Percentiles rank a stretch among this genome's conserved stretches.
Evolutionary conservation across 2,888 invertebrate genomes (phyloP).

Genomic region (Microctonus hyperodae): DNA sequence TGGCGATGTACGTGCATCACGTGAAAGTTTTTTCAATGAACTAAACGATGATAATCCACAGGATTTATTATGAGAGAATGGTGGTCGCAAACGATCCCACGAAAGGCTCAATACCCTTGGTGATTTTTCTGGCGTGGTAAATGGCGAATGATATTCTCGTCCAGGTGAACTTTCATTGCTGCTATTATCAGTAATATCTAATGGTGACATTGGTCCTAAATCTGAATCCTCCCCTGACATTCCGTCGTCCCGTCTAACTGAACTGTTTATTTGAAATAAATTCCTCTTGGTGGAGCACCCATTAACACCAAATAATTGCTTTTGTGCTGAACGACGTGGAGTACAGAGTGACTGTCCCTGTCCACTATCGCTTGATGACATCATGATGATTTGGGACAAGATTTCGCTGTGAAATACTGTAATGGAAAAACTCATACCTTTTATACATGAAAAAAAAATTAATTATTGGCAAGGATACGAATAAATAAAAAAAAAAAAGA

Average conservation of each 20-base stretch:
- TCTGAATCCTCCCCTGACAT: conserved; percentile 55
- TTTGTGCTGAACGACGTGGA: conserved; percentile 47
- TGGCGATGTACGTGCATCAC: conserved; percentile 47
- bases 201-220: conserved; percentile 56
- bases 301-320: conserved; percentile 42
- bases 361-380: conserved; percentile 45
- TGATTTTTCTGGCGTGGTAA: conserved; percentile 46
- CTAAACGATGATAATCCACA: conserved; percentile 44
- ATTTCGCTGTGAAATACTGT: neutral
- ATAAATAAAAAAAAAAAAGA: neutral
- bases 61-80: conserved; percentile 8
- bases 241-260: conserved; percentile 26
- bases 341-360: conserved; percentile 45
- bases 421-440: too few species aligned
- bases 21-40: conserved; percentile 43
- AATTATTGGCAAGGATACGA: neutral
- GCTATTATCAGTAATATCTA: conserved; percentile 48
- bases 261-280: conserved; percentile 38
- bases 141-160: conserved; percentile 46
- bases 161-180: conserved; percentile 48
- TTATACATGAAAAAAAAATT: neutral
- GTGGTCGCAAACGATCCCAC: conserved; percentile 46
- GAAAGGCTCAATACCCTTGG: conserved; percentile 30
- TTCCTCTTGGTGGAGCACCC: conserved; percentile 47
- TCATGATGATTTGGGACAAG: neutral